phyloP scores from a whole-genome alignment of 2,888 invertebrate species.

The Andrena hattorfiana region DNA sequence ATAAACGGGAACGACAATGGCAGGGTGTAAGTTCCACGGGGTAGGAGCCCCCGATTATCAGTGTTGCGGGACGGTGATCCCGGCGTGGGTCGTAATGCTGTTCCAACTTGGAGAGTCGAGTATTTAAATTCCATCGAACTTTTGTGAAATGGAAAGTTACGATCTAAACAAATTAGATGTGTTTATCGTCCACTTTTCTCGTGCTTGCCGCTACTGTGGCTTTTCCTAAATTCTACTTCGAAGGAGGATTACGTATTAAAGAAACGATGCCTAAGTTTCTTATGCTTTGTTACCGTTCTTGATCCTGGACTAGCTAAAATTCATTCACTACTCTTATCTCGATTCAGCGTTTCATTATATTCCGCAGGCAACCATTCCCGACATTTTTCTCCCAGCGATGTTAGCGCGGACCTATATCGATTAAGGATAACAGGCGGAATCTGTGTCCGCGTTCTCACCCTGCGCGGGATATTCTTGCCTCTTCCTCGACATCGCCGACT shows the following conservation, averaged over 20 bases:
- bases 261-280: neutral
- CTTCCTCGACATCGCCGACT: constrained; percentile 9
- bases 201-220: too few species aligned
- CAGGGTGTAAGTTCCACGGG: neutral
- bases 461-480: neutral
- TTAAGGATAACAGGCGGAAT: constrained; percentile 26
- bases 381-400: neutral
- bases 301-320: neutral
- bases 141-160: too few species aligned
- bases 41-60: neutral
- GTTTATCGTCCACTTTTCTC: too few species aligned
- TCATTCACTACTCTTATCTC: neutral
- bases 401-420: constrained; percentile 21
- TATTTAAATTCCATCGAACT: too few species aligned
- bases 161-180: too few species aligned
- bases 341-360: neutral
- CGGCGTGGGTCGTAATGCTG: too few species aligned
- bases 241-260: too few species aligned
- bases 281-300: neutral
- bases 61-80: neutral
- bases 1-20: constrained; percentile 1
- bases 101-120: too few species aligned
- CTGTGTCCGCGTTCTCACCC: constrained; percentile 20
- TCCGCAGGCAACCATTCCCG: neutral
- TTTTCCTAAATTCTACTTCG: too few species aligned